A percentile compares a stretch with the other conserved stretches of the same genome.
Evolutionary conservation across 2,113 vertebrate species (phyloP).

Genomic region (Syngnathus scovelli): DNA sequence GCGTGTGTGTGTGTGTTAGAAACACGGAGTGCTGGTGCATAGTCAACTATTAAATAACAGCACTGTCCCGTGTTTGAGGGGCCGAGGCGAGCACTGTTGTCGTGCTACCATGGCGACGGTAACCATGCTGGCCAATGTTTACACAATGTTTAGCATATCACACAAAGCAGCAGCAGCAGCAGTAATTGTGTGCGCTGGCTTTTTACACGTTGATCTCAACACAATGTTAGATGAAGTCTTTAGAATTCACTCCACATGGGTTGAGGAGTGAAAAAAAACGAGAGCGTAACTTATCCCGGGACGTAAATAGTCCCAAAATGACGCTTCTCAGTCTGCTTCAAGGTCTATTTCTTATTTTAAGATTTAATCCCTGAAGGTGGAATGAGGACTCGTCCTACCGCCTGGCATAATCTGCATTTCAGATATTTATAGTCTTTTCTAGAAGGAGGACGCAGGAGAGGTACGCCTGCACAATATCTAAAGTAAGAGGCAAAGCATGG

Average conservation of each 20-base stretch:
- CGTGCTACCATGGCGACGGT: constrained; percentile 11
- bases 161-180: constrained; percentile 7
- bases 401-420: not conserved
- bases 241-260: not conserved
- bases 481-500: not conserved
- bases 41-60: constrained; percentile 11
- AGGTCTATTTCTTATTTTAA: not conserved
- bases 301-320: not conserved
- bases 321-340: not conserved
- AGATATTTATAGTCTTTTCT: not conserved
- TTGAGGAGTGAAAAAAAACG: not conserved
- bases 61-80: constrained; percentile 10
- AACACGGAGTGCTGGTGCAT: constrained; percentile 4
- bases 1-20: constrained; percentile 7
- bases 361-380: not conserved
- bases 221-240: not conserved
- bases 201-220: not conserved
- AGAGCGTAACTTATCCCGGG: not conserved
- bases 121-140: constrained; percentile 11
- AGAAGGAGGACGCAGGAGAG: not conserved
- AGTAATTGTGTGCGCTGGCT: not conserved
- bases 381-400: not conserved
- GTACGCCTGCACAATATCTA: not conserved
- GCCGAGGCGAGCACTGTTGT: constrained; percentile 7
- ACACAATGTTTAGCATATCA: constrained; percentile 15